Percentiles rank a stretch among this genome's conserved stretches.
phyloP scores from a whole-genome alignment of 1,140 invertebrate species.

The Drosophila sechellia region DNA sequence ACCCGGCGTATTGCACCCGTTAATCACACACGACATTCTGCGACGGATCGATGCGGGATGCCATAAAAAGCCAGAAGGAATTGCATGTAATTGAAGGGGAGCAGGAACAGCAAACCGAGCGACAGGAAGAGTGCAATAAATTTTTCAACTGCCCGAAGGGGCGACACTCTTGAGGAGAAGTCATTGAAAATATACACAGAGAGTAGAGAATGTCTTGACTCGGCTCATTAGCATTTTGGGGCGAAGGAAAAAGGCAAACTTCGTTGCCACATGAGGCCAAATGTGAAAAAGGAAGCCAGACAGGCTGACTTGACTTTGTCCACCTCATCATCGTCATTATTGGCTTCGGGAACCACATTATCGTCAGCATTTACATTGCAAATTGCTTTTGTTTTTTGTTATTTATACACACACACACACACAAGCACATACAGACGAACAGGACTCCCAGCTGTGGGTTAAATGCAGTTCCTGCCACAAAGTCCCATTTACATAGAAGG shows the following conservation, averaged over 20 bases:
- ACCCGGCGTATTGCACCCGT: slow-evolving; percentile 40
- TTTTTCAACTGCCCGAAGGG: slow-evolving; percentile 45
- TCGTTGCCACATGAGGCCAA: slow-evolving; percentile 47
- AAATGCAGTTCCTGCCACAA: slow-evolving; percentile 59
- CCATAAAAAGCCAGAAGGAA: slow-evolving; percentile 66
- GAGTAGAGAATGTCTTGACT: slow-evolving; percentile 17
- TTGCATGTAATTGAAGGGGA: slow-evolving; percentile 74
- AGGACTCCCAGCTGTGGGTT: slow-evolving; percentile 56
- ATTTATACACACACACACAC: slow-evolving; percentile 24
- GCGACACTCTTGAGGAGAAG: slow-evolving; percentile 46
- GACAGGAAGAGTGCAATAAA: slow-evolving; percentile 75
- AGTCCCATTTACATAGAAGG: slow-evolving; percentile 49
- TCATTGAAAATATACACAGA: not conserved
- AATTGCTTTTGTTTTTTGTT: slow-evolving; percentile 54
- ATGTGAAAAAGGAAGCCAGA: slow-evolving; percentile 52
- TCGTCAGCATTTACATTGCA: slow-evolving; percentile 70
- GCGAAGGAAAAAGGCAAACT: slow-evolving; percentile 29
- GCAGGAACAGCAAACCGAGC: slow-evolving; percentile 34
- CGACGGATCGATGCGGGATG: slow-evolving; percentile 57
- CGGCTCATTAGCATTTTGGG: slow-evolving; percentile 78
- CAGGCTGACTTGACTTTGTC: slow-evolving; percentile 47
- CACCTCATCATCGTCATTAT: slow-evolving; percentile 51
- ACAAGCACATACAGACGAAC: slow-evolving; percentile 31
- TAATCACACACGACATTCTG: slow-evolving; percentile 55
- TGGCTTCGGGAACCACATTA: slow-evolving; percentile 44